Base-by-base conservation (phyloP, 2,888 invertebrate species). In the Nineta flava region DNA sequence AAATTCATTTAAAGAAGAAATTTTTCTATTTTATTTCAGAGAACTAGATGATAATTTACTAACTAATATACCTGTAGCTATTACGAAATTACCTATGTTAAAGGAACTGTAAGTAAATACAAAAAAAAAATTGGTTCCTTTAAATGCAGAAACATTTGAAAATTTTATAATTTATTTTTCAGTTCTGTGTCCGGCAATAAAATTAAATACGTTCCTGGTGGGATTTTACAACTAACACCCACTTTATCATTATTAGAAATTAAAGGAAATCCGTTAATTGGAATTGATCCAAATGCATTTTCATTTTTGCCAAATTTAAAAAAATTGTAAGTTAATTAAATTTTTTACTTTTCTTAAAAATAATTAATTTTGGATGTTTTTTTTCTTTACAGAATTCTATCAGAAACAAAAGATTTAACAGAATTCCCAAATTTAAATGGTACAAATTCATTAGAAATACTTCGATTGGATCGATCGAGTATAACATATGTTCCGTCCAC, bases 401-500 rank as follows among this genome's bases (percentile, higher is more conserved):
- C 93, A 43, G 91, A 92, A 68, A 83, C 87, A 52, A 76, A 83
- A 55, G 82, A 82, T 55, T 72, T 93, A 62, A 77, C 77, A 53
- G 71, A 73, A 56, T 87, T 95, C 68, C 94, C 94, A 12, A 79
- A 84, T 64, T 73, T 94, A 59, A 84, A 84, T 61, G 92, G 88
- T 45, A 83, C 87, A 19, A 62, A 64, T 56, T 79, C 85, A 3
- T 70, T 95, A 65, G 88, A 88, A 65, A 76, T 83, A 55, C 73
- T 95, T 57, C 78, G 84, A 57, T 71, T 87, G 57, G 92, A 92
- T 71, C 79, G 91, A 56, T 87, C 90, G 15, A 83, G 83, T 49
- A 75, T 95, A 48, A 64, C 69, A 34, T 65, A 70, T 16, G 79
- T 93, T 55, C 91, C 93, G 1, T 57, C 68, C 16, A 76, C 80